Evolutionary conservation across 2,113 vertebrate species (phyloP).

Genomic region (Ranitomeya variabilis): DNA sequence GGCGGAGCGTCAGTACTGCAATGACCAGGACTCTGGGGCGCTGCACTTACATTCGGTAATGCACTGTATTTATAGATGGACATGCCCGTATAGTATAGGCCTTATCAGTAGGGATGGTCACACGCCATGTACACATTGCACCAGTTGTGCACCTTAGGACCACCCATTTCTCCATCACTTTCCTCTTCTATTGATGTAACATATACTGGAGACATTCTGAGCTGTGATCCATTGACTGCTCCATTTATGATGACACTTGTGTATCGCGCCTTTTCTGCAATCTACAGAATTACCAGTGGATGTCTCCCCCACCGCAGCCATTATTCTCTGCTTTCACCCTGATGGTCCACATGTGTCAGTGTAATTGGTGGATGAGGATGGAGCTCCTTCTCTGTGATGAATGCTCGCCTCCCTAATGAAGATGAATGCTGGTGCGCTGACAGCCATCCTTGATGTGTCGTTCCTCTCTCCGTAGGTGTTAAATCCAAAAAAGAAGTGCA

Average conservation of each 20-base stretch:
- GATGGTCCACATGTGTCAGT: conserved; percentile 39
- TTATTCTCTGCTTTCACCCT: conserved; percentile 28
- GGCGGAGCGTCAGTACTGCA: too few species aligned
- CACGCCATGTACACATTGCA: too few species aligned
- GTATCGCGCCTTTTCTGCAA: background rate
- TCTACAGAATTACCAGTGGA: background rate
- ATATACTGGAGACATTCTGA: background rate
- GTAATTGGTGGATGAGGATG: conserved; percentile 34
- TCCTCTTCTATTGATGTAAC: background rate
- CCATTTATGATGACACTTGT: background rate
- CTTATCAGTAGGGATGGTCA: too few species aligned
- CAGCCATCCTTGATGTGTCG: conserved; percentile 47
- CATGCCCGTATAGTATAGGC: too few species aligned
- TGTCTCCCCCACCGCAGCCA: background rate
- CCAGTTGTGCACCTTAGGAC: too few species aligned
- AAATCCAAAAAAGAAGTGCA: conserved; percentile 97
- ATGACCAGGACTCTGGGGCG: too few species aligned
- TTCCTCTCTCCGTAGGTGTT: conserved; percentile 78
- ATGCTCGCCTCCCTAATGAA: conserved; percentile 45
- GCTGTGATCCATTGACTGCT: background rate
- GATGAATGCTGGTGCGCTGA: conserved; percentile 40
- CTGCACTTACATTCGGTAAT: too few species aligned
- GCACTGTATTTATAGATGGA: too few species aligned
- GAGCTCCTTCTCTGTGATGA: conserved; percentile 23
- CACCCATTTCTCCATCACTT: too few species aligned